These are phyloP conservation scores for Halcyon smyrnensis DNA, from an alignment of 2,797 vertebrate species.

Conservation along the genomic window DNA sequence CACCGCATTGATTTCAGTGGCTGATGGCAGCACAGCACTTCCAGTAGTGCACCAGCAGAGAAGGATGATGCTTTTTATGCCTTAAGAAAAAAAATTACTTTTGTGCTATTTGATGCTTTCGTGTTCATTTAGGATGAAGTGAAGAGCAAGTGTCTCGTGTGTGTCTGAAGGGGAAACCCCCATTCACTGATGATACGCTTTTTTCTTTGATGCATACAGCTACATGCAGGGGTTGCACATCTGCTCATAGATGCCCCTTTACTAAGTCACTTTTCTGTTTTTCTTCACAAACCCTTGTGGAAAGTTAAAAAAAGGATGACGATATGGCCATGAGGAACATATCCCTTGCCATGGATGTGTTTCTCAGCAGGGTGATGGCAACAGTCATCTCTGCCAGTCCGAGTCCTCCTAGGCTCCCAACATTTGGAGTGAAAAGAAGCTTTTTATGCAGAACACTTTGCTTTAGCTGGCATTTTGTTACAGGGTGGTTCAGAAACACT, in stretches of 20 bases:
- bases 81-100: background rate
- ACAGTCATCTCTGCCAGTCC: background rate
- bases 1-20: background rate
- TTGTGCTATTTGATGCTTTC: background rate
- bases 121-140: background rate
- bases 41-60: background rate
- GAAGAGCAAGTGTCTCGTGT: background rate
- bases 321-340: background rate
- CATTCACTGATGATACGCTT: background rate
- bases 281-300: background rate
- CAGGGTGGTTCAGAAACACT: background rate
- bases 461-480: background rate
- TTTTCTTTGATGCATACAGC: background rate
- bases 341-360: background rate
- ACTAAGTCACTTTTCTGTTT: background rate
- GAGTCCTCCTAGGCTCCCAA: background rate
- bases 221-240: fast-evolving
- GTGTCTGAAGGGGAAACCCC: background rate
- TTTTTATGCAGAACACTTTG: background rate
- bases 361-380: background rate
- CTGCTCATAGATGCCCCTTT: background rate
- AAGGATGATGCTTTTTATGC: background rate
- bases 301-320: background rate
- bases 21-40: background rate
- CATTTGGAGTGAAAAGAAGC: background rate